Base-by-base conservation (phyloP, 2,113 vertebrate genomes). In the Isichthys henryi region DNA sequence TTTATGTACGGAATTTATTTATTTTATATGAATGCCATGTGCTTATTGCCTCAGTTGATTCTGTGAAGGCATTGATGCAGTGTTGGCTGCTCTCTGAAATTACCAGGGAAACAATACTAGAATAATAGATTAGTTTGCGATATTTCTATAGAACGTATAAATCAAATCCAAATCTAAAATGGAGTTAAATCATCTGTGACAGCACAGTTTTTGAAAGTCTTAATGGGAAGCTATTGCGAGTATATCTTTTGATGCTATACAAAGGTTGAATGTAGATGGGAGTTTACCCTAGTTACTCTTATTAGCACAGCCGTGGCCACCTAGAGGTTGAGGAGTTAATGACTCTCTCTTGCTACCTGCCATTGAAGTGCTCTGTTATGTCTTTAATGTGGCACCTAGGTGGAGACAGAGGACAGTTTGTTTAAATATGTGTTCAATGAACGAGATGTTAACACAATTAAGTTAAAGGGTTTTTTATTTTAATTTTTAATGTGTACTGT, bases 1-100 rank as follows among this genome's bases (percentile, higher is more conserved):
- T 45, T 84, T 84, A 84, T 84, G 82, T 84, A 84, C 82, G 7
- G 82, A 84, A 23, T 19, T 48, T 23, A 84, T 84, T 84, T 83
- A 46, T 84, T 48, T 48, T 84, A 48, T 84, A 84, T 46, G 39
- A 84, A 48, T 84, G 45, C 82, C 31, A 39, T 80, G n/a, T 45
- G 80, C 43, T 48, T 83, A 48, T 84, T 84, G 19, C 45, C 43
- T 48, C 45, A 45, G 39, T 84, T n/a, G 39, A 70, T 31, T 70
- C 45, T 19, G 15, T 82, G 77, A 82, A 82, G 43, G 31, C 77
- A 82, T 45, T 43, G 82, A 84, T 84, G 82, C 23, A 84, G 43
- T 84, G 48, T 84, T 84, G 19, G 82, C 19, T 11, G 3, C 43
- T 84, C 23, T 39, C 82, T 48, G 43, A 46, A 48, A 46, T 84